phyloP scores from a whole-genome alignment of 2,888 invertebrate genomes.

The Lithophane leautieri region DNA sequence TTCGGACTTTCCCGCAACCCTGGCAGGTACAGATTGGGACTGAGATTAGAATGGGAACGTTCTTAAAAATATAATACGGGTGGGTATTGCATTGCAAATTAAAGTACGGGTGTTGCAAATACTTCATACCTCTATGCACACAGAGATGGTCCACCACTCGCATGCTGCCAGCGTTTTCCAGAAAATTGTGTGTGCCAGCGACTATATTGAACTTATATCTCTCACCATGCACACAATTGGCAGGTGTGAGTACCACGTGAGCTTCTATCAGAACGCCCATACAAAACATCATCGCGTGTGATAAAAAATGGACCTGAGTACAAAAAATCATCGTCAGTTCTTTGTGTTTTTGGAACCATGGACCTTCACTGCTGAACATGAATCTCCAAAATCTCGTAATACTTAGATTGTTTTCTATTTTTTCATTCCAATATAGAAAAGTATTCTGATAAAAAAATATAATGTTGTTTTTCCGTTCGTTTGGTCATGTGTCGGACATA shows the following conservation, averaged over 20 bases:
- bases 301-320: conserved; percentile 80
- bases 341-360: too few relatives aligned
- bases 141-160: conserved; percentile 80
- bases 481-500: not conserved
- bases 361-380: not conserved
- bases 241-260: conserved; percentile 84
- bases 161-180: conserved; percentile 73
- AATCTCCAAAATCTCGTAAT: not conserved
- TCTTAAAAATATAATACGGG: not conserved
- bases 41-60: not conserved
- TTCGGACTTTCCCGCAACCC: too few relatives aligned
- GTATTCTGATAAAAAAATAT: not conserved
- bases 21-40: not conserved
- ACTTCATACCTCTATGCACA: conserved; percentile 78
- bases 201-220: conserved; percentile 79
- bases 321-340: conserved; percentile 7
- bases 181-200: conserved; percentile 81
- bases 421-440: too few relatives aligned
- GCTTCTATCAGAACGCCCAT: conserved; percentile 82
- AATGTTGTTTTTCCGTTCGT: not conserved
- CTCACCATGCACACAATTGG: conserved; percentile 82
- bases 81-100: too few relatives aligned
- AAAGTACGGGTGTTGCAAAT: not conserved
- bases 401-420: not conserved
- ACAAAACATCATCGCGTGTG: conserved; percentile 86